phyloP scores from a whole-genome alignment of 2,113 vertebrate genomes.

The Prionailurus bengalensis region DNA sequence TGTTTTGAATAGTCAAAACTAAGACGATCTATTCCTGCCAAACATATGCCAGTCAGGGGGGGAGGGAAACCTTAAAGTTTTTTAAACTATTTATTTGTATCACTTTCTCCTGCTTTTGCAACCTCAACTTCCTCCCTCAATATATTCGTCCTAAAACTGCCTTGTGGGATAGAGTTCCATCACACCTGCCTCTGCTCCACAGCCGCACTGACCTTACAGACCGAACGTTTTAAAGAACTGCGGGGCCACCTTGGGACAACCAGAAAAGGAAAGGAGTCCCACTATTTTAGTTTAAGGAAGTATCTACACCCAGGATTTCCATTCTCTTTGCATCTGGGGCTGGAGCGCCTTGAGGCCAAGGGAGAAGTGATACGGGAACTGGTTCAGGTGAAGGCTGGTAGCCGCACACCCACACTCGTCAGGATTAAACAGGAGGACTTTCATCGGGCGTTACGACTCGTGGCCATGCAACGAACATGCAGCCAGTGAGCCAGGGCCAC shows the following conservation, averaged over 20 bases:
- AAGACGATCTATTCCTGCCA: background rate
- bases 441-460: background rate
- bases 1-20: background rate
- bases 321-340: background rate
- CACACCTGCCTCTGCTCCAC: background rate
- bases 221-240: too few species aligned
- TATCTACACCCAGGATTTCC: background rate
- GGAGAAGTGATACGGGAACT: background rate
- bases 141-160: background rate
- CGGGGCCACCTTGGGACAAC: background rate
- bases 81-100: background rate
- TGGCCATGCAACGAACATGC: background rate
- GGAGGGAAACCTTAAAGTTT: background rate
- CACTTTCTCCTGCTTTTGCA: background rate
- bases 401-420: background rate
- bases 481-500: background rate
- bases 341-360: background rate
- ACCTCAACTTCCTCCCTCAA: background rate
- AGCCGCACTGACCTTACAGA: background rate
- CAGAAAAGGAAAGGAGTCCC: background rate
- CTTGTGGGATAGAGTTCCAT: accelerated
- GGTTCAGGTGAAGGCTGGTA: accelerated
- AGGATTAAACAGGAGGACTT: background rate
- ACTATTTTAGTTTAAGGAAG: background rate
- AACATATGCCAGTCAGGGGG: background rate